Percentiles rank a stretch among this genome's conserved stretches.
These are phyloP conservation scores for Plebejus melissa DNA, from an alignment of 2,888 invertebrate genomes.

Conservation along the genomic window DNA sequence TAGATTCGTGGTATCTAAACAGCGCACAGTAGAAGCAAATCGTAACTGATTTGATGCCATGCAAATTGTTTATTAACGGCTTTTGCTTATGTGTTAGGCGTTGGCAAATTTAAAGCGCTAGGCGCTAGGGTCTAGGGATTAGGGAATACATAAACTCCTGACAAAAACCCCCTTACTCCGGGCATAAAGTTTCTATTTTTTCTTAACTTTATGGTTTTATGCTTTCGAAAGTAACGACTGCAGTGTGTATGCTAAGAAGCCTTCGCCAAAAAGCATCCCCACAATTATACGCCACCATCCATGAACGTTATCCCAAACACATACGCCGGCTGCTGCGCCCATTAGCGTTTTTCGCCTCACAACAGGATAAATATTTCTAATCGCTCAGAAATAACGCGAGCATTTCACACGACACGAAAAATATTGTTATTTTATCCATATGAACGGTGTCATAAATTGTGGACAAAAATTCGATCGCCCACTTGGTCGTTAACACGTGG, in stretches of 20 bases:
- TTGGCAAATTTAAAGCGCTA: too few species aligned
- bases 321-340: background rate
- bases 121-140: too few species aligned
- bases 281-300: conserved; percentile 26
- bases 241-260: background rate
- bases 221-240: background rate
- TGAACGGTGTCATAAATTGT: conserved; percentile 37
- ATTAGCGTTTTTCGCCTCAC: background rate
- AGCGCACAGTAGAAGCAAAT: too few species aligned
- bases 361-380: conserved; percentile 26
- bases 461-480: conserved; percentile 36
- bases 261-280: conserved; percentile 46
- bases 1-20: too few species aligned
- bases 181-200: too few species aligned
- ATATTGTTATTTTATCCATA: conserved; percentile 34
- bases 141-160: too few species aligned
- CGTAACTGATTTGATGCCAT: too few species aligned
- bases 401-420: conserved; percentile 31
- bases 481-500: conserved; percentile 34
- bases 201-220: too few species aligned
- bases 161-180: too few species aligned
- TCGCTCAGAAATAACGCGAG: conserved; percentile 32
- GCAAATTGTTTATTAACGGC: too few species aligned
- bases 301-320: conserved; percentile 32
- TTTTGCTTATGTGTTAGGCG: too few species aligned